Evolutionary conservation across 2,888 invertebrate species (phyloP), one percentile per base, ranked within the genome.

Genomic region (Orchestes rusci): DNA sequence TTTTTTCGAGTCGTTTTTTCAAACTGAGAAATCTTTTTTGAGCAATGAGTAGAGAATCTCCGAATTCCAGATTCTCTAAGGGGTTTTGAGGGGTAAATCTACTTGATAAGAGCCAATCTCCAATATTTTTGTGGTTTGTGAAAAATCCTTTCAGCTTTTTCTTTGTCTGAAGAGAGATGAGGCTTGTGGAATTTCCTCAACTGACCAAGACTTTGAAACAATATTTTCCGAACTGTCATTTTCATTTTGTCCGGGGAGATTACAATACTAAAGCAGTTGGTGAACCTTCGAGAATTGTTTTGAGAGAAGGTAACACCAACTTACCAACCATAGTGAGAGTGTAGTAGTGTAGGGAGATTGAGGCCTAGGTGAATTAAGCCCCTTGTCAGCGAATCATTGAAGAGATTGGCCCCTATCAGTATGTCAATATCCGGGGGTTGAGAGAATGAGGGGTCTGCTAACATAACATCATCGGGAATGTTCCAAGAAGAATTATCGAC

Each of bases 281-380:
- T n/a, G n/a, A n/a, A n/a, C n/a, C n/a, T n/a, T n/a, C n/a, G n/a
- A n/a, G 31, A 31, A 12, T 31, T 16, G 23, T 12, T 20, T n/a
- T 38, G 29, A 15, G 42, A 28, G 13, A 49, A n/a, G 7, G 17
- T 33, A 17, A 43, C 51, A 4, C 33, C 38, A 4, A 51, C 16
- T 16, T 46, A 36, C 46, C 46, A 47, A 10, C 52, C 52, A 15
- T 50, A 19, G 12, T 45, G 39, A 3, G 45, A 45, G 17, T 50
- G 45, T 20, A 45, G n/a, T 13, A 48, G 13, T 28, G 16, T 39
- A 7, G 49, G 52, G 4, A 45, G 17, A 12, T 27, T 19, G 3
- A 35, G 27, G 12, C 49, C 44, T n/a, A 52, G 19, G 13, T 28
- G 29, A 12, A 41, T 8, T 4, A 38, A 27, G 20, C 37, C 44